A percentile compares a stretch with the other conserved stretches of the same genome.
Conservation (phyloP, 2,113 vertebrate genomes). For the Onychostruthus taczanowskii region DNA sequence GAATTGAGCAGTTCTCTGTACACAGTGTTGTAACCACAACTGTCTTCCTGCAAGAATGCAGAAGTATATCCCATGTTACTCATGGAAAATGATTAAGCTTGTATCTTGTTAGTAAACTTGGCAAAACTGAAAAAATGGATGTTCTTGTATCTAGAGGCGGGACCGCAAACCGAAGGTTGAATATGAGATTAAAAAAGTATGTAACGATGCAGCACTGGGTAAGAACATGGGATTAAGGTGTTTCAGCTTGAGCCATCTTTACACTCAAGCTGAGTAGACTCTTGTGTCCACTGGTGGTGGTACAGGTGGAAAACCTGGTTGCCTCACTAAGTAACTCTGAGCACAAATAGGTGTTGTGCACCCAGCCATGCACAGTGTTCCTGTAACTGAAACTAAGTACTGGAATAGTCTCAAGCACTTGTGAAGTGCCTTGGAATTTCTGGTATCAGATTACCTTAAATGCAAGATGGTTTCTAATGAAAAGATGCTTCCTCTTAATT, state of each 20-base stretch:
- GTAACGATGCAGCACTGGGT: slow-evolving; percentile 36
- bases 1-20: not conserved
- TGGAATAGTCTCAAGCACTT: not conserved
- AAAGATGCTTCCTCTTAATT: not conserved
- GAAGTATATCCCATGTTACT: not conserved
- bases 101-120: not conserved
- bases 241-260: not conserved
- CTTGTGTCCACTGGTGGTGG: not conserved
- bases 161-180: slow-evolving; percentile 70
- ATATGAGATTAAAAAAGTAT: slow-evolving; percentile 67
- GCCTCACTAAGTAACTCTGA: not conserved
- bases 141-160: slow-evolving; percentile 72
- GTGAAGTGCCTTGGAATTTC: not conserved
- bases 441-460: not conserved
- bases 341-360: not conserved
- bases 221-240: slow-evolving; percentile 8
- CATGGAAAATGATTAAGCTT: not conserved
- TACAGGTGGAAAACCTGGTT: not conserved
- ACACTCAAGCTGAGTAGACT: not conserved
- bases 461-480: not conserved
- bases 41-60: not conserved
- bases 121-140: not conserved
- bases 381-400: not conserved
- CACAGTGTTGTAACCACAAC: not conserved
- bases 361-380: not conserved